These are phyloP conservation scores for Dreissena polymorpha DNA, from an alignment of 1,140 invertebrate species.

Conservation along the genomic window DNA sequence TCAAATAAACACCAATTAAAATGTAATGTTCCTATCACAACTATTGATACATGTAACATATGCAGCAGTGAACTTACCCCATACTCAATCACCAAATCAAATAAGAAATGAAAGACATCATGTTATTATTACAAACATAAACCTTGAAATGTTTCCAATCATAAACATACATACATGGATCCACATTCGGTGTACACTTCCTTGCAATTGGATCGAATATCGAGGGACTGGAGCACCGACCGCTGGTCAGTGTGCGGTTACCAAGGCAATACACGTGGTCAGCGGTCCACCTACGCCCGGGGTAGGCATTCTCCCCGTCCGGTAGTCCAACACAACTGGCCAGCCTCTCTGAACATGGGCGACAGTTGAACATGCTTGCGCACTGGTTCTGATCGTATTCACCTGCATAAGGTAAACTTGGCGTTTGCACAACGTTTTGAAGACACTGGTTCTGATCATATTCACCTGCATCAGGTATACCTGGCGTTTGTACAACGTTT, in stretches of 20 bases:
- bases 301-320: conserved; percentile 53
- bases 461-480: too few relatives aligned
- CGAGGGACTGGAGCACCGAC: conserved; percentile 37
- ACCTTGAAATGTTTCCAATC: too few relatives aligned
- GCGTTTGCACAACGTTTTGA: background rate
- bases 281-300: conserved; percentile 46
- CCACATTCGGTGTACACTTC: conserved; percentile 30
- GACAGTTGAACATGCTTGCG: conserved; percentile 36
- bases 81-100: too few relatives aligned
- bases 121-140: too few relatives aligned
- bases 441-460: too few relatives aligned
- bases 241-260: conserved; percentile 55
- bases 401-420: conserved; percentile 39
- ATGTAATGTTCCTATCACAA: too few relatives aligned
- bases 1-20: too few relatives aligned
- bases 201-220: conserved; percentile 53
- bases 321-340: conserved; percentile 55
- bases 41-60: too few relatives aligned
- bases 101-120: too few relatives aligned
- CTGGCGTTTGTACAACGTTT: background rate
- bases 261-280: conserved; percentile 51
- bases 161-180: conserved; percentile 12
- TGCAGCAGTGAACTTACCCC: too few relatives aligned
- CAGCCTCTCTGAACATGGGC: conserved; percentile 50
- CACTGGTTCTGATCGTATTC: conserved; percentile 62